phyloP scores from a whole-genome alignment of 2,113 vertebrate species.

The Mesoclemmys tuberculata region DNA sequence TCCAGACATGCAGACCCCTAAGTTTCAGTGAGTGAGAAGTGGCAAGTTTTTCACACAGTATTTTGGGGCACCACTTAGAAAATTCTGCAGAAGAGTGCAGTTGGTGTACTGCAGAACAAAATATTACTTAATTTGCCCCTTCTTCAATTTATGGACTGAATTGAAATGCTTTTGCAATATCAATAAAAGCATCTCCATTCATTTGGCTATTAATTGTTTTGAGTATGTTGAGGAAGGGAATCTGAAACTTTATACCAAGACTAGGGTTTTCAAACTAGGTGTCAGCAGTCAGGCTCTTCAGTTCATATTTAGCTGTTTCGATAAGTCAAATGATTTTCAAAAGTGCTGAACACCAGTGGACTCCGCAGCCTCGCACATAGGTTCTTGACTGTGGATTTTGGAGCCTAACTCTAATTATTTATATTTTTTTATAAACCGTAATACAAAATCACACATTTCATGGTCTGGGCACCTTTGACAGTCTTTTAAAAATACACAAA shows the following conservation, averaged over 20 bases:
- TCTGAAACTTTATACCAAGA: neutral
- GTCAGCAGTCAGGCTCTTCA: neutral
- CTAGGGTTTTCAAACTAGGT: neutral
- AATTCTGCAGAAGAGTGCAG: constrained; percentile 26
- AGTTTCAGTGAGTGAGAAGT: constrained; percentile 52
- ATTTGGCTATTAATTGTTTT: neutral
- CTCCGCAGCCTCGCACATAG: neutral
- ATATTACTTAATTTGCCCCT: neutral
- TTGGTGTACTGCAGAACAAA: neutral
- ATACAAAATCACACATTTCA: too few species aligned
- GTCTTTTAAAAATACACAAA: too few species aligned
- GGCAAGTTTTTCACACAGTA: constrained; percentile 61
- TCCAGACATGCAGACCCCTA: constrained; percentile 60
- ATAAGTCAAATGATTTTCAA: neutral
- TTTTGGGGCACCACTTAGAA: constrained; percentile 29
- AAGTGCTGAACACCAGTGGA: neutral
- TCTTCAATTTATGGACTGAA: neutral
- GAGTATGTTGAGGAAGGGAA: neutral
- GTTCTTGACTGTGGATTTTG: neutral
- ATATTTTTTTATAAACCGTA: too few species aligned
- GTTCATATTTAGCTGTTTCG: neutral
- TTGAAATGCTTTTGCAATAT: neutral
- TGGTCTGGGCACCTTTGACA: too few species aligned
- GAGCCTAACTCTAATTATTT: too few species aligned
- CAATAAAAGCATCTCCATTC: neutral